Evolutionary conservation across 37 sponge, comb jelly and placozoan genomes (phyloP).

Genomic region (Ianthella basta): DNA sequence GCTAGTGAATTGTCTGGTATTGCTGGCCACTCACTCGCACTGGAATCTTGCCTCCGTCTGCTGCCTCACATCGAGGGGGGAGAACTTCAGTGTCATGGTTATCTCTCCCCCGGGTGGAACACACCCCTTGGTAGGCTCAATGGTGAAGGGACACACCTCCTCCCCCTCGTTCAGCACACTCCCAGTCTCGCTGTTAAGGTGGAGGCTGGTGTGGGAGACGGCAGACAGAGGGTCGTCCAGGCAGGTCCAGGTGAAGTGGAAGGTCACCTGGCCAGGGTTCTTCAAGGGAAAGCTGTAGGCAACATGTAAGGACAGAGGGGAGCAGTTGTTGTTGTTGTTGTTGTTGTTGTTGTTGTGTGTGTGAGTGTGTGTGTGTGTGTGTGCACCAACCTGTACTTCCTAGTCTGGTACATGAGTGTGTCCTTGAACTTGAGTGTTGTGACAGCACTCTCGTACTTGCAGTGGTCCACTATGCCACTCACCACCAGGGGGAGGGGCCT

Average conservation of each 20-base stretch:
- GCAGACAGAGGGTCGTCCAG: constrained; percentile 36
- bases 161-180: constrained; percentile 44
- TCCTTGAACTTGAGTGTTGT: constrained; percentile 82
- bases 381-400: constrained; percentile 81
- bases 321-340: too few species aligned
- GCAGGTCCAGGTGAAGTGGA: constrained; percentile 58
- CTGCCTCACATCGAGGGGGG: constrained; percentile 81
- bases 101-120: constrained; percentile 74
- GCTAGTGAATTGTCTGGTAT: too few species aligned
- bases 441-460: constrained; percentile 72
- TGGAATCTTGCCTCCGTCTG: constrained; percentile 46
- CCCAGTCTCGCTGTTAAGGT: constrained; percentile 49
- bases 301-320: too few species aligned
- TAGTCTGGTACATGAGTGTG: constrained; percentile 93
- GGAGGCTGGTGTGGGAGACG: constrained; percentile 21
- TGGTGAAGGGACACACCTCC: constrained; percentile 73
- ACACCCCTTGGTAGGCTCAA: constrained; percentile 71
- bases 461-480: constrained; percentile 69
- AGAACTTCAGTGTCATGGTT: constrained; percentile 69
- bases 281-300: constrained; percentile 61
- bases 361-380: too few species aligned
- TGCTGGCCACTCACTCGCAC: constrained; percentile 71
- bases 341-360: too few species aligned
- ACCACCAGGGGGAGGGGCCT: constrained; percentile 72
- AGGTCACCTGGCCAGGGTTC: constrained; percentile 54